These are phyloP conservation scores for Sciurus carolinensis DNA, from an alignment of 2,797 vertebrate genomes.

Conservation along the genomic window DNA sequence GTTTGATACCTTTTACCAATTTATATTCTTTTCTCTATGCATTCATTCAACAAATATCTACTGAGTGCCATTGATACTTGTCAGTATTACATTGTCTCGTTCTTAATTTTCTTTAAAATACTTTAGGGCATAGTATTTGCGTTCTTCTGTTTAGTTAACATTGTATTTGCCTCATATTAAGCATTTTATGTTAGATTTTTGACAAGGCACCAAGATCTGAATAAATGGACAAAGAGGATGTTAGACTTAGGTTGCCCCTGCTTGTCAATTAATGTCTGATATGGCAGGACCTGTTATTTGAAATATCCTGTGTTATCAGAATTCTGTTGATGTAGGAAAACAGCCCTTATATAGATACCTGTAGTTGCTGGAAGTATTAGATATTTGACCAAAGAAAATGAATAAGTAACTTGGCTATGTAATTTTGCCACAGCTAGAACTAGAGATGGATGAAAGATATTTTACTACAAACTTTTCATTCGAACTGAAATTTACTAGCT, in stretches of 20 bases:
- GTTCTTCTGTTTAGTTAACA: not conserved
- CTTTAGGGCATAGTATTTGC: not conserved
- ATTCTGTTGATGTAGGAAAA: not conserved
- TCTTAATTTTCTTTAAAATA: not conserved
- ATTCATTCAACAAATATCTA: not conserved
- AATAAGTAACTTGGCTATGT: not conserved
- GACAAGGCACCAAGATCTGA: not conserved
- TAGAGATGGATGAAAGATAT: not conserved
- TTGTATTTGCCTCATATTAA: not conserved
- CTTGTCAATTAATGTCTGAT: not conserved
- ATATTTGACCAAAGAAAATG: not conserved
- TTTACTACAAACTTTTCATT: constrained; percentile 9
- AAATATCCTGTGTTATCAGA: not conserved
- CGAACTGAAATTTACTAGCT: not conserved
- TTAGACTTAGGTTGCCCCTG: not conserved
- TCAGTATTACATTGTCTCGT: not conserved
- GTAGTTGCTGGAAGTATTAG: not conserved
- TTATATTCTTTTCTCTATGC: not conserved
- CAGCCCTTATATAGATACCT: not conserved
- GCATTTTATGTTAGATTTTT: not conserved
- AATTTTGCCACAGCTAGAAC: not conserved
- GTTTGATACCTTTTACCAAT: not conserved
- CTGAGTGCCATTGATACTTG: not conserved
- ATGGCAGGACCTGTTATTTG: not conserved
- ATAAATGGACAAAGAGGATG: not conserved